Evolutionary conservation across 2,888 invertebrate genomes (phyloP), one percentile per base, ranked within the genome.

Genomic region (Thereva nobilitata): DNA sequence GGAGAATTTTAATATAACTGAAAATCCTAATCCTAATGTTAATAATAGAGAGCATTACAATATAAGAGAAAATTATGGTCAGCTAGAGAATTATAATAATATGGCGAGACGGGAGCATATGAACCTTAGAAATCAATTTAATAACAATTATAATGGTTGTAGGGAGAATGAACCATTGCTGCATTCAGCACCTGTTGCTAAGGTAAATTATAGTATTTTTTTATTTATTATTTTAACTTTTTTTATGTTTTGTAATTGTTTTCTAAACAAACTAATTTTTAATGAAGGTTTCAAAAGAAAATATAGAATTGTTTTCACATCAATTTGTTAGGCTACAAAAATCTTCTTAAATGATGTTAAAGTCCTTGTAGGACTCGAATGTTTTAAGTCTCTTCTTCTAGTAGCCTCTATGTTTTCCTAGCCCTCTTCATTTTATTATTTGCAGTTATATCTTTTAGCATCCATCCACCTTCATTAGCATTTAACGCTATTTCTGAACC

Each of bases 91-190:
- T 70, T 76, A 75, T 70, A 76, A 75, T 71, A 76, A 75, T 68
- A 70, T 74, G 59, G 71, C 73, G 59, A 72, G 73, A 71, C 49
- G 74, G 64, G 73, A 74, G 47, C 71, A 72, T 54, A 53, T 68
- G 35, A 73, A 72, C 69, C 70, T 71, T 52, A 70, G 73, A 67
- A 76, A 76, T 75, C 75, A 74, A 70, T 76, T 74, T 67, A 74
- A 74, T 70, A 74, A 73, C 68, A 76, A 75, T 72, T 79, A 79
- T 74, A 76, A 76, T 74, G 77, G 78, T 75, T 78, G 78, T 74
- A 77, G 78, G 69, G 81, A 81, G 72, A 79, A 79, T 74, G 81
- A 81, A 75, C 81, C 81, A 71, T 75, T 81, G 67, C 76, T 81
- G 75, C 80, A 80, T 76, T 77, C 79, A 67, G 77, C 79, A 70